phyloP scores from a whole-genome alignment of 2,113 vertebrate genomes.

The Xiphias gladius region DNA sequence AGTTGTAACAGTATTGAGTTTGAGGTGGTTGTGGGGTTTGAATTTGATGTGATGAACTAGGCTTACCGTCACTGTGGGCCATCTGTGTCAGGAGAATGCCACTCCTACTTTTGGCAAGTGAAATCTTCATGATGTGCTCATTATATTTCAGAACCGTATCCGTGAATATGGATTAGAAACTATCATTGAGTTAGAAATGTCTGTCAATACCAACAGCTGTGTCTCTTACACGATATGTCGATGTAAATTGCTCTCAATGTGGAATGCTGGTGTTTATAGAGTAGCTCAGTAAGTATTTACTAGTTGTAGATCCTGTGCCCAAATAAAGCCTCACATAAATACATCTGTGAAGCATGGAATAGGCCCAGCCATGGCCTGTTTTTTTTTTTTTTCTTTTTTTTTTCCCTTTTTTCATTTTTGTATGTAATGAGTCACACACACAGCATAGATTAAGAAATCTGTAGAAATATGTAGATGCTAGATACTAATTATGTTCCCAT shows the following conservation, averaged over 20 bases:
- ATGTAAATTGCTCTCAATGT: conserved; percentile 68
- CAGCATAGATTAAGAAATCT: conserved; percentile 1
- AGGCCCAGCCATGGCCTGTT: conserved; percentile 28
- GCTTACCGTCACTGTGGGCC: conserved; percentile 49
- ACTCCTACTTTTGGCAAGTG: conserved; percentile 43
- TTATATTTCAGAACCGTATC: conserved; percentile 65
- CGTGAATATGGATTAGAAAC: conserved; percentile 65
- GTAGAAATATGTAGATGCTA: not conserved
- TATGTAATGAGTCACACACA: not conserved
- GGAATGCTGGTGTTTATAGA: conserved; percentile 75
- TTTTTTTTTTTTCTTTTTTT: not conserved
- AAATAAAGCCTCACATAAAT: conserved; percentile 70
- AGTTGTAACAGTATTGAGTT: conserved; percentile 6
- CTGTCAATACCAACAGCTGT: conserved; percentile 68
- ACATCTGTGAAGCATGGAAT: conserved; percentile 65
- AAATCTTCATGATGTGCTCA: conserved; percentile 58
- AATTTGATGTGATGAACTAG: conserved; percentile 30
- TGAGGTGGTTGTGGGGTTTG: conserved; percentile 1
- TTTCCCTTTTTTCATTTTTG: not conserved
- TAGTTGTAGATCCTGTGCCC: conserved; percentile 69
- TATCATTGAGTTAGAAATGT: conserved; percentile 63
- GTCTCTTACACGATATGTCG: conserved; percentile 45
- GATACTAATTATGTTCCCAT: conserved; percentile 4
- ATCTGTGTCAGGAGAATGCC: conserved; percentile 60
- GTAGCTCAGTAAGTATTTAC: conserved; percentile 72